phyloP scores from a whole-genome alignment of 2,888 invertebrate species.

The Patella caerulea region DNA sequence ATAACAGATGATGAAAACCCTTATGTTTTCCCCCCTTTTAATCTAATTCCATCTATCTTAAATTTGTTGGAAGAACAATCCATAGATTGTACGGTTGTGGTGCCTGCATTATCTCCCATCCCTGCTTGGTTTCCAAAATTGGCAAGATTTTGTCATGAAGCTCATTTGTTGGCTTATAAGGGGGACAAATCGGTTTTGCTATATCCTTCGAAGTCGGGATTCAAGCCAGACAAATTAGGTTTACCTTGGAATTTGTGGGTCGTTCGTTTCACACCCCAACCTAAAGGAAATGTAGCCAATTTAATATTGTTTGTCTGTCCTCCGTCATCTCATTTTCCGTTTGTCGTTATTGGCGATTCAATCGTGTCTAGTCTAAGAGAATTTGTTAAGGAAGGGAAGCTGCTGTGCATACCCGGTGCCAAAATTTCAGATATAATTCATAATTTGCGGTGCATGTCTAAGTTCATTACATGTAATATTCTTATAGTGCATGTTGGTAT shows the following conservation, averaged over 20 bases:
- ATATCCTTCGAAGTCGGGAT: background rate
- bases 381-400: no score
- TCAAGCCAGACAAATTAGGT: background rate
- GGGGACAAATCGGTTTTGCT: background rate
- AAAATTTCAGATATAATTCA: no score
- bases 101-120: background rate
- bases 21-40: background rate
- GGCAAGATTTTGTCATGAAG: no score
- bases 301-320: no score
- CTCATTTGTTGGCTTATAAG: background rate
- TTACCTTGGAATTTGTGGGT: constrained; percentile 1
- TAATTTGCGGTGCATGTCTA: no score
- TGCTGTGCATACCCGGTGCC: no score
- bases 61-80: background rate
- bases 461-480: no score
- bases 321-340: no score
- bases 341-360: no score
- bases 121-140: background rate
- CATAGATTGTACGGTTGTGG: background rate
- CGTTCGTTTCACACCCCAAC: background rate
- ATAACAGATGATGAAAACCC: background rate
- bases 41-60: background rate
- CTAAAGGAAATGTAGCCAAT: no score
- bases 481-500: no score
- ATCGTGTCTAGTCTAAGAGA: no score